phyloP scores from a whole-genome alignment of 2,888 invertebrate genomes.

The Leptopilina syphax region DNA sequence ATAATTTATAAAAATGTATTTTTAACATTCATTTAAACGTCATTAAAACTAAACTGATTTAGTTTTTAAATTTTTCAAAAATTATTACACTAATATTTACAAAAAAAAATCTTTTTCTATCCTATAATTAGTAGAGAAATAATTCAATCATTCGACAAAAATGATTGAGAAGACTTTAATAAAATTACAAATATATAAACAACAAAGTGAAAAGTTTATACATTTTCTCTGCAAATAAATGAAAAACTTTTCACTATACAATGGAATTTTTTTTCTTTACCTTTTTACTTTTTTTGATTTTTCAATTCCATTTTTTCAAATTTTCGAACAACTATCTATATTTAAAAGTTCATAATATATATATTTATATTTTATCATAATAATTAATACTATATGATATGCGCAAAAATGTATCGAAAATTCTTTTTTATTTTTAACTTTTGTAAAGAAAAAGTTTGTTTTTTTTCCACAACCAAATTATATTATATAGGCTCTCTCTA shows the following conservation, averaged over 20 bases:
- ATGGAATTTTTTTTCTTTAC: background rate
- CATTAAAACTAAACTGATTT: background rate
- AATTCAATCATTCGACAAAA: background rate
- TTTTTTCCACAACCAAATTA: background rate
- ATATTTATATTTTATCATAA: background rate
- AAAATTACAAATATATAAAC: constrained; percentile 28
- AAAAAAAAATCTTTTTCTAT: background rate
- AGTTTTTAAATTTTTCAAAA: too few species aligned
- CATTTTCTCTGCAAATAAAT: background rate
- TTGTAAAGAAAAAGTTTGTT: background rate
- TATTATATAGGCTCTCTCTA: background rate
- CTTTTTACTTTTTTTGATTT: constrained; percentile 3
- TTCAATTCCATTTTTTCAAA: constrained; percentile 27
- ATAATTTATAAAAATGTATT: too few species aligned
- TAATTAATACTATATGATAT: constrained; percentile 26
- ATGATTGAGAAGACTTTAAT: background rate
- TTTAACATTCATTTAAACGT: too few species aligned
- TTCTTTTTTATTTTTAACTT: background rate
- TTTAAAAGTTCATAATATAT: constrained; percentile 15
- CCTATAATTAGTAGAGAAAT: background rate
- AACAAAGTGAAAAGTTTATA: constrained; percentile 8
- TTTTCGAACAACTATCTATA: constrained; percentile 24
- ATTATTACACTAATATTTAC: background rate
- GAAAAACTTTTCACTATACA: background rate
- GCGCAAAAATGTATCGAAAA: constrained; percentile 20